Conservation (phyloP, 1,140 invertebrate species). For the Trichonephila inaurata region DNA sequence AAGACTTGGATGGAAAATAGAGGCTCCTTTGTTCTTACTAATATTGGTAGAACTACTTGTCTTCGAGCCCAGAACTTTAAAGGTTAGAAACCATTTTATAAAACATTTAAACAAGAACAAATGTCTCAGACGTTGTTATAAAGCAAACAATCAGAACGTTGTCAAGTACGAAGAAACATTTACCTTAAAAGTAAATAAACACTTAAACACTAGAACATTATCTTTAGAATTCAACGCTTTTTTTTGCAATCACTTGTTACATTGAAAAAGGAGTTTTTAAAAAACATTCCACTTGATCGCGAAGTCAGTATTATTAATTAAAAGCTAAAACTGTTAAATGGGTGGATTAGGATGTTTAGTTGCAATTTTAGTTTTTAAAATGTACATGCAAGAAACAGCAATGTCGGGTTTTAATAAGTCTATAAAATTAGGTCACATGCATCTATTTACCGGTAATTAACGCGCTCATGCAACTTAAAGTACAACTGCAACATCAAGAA, state of each 20-base stretch:
- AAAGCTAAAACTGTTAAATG: conserved; percentile 1
- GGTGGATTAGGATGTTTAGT: background rate
- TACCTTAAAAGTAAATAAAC: background rate
- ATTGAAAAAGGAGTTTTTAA: background rate
- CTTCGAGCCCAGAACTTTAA: background rate
- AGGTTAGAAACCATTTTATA: background rate
- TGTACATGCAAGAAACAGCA: conserved; percentile 51
- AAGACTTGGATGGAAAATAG: background rate
- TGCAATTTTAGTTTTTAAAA: conserved; percentile 40
- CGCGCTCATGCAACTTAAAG: background rate
- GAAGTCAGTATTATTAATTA: conserved; percentile 33
- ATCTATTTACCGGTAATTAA: background rate
- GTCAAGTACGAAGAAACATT: background rate
- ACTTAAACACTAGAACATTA: background rate
- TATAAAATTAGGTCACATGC: conserved; percentile 23
- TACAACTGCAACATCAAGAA: background rate
- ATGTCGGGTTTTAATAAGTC: conserved; percentile 54
- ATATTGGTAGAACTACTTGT: background rate
- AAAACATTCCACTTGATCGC: conserved; percentile 8
- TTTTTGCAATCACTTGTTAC: background rate
- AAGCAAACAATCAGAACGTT: conserved; percentile 15
- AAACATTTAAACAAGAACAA: conserved; percentile 36
- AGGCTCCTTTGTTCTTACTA: background rate
- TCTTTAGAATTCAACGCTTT: background rate
- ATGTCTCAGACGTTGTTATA: conserved; percentile 16